Evolutionary conservation across 1,140 invertebrate species (phyloP), one percentile per base, ranked within the genome.

Genomic region (Saccostrea glomerata): DNA sequence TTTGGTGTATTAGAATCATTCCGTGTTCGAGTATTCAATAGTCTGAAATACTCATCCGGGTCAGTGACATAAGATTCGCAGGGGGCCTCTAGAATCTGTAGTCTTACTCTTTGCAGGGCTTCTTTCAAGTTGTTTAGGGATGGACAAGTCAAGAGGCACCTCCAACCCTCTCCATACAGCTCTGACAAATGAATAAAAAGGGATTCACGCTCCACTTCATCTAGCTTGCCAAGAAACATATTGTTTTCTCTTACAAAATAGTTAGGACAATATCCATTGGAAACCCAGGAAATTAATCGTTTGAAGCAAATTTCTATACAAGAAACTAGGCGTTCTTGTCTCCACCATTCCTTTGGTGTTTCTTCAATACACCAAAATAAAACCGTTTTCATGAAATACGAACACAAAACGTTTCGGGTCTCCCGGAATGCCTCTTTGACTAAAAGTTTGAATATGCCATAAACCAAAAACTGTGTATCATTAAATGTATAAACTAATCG

Each of bases 341-440:
- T 66, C 88, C 88, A 89, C 0, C 55, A 7, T n/a, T 84, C 58
- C 36, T 1, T 23, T 15, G 25, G n/a, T 13, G 58, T 86, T n/a
- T 86, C 63, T 84, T 89, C 88, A n/a, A 63, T 47, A 5, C 70
- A 36, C 56, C 82, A 84, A 15, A 89, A 86, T 30, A 89, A 7
- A 15, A 84, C 17, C 6, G 85, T 89, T 84, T 89, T 89, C 6
- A 89, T 84, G 40, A 86, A 86, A 58, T 89, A 89, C 17, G 88
- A 89, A 56, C 85, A 89, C 15, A 89, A 56, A 3, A 89, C 15
- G 23, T 73, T 82, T 56, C 15, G 15, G 7, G 23, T n/a, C 9
- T 56, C 15, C 25, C 23, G 23, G 25, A 58, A 88, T 23, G 6
- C 66, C 20, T 55, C 63, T 77, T 85, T 88, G 23, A 47, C 25